These are phyloP conservation scores for Brachionus asplanchnoidis DNA, from an alignment of 1,140 invertebrate genomes.

Conservation along the genomic window DNA sequence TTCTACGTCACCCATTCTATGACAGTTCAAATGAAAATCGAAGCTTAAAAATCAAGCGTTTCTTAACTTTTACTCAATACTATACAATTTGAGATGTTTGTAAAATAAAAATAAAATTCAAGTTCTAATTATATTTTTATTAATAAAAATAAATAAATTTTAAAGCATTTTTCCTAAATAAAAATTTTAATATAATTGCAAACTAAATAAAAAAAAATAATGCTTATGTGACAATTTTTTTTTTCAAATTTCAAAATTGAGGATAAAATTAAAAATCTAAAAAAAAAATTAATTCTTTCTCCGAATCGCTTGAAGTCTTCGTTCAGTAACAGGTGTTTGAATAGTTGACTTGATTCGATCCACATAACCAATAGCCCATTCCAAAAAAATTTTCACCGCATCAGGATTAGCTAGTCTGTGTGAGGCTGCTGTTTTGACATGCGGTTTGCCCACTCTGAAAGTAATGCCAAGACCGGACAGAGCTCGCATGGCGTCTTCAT, in stretches of 20 bases:
- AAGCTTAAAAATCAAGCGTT: too few species aligned
- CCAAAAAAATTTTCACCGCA: constrained; percentile 22
- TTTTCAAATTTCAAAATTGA: neutral
- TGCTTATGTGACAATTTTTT: neutral
- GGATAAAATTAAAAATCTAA: neutral
- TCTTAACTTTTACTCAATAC: too few species aligned
- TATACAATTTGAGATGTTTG: too few species aligned
- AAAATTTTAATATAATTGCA: neutral
- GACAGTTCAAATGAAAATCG: too few species aligned
- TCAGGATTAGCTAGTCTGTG: constrained; percentile 32
- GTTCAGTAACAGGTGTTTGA: neutral
- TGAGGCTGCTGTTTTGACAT: constrained; percentile 19
- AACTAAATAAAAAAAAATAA: neutral
- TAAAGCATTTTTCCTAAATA: neutral
- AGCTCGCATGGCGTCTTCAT: constrained; percentile 84
- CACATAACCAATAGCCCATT: constrained; percentile 33
- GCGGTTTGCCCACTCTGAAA: constrained; percentile 65
- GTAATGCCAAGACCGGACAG: constrained; percentile 72
- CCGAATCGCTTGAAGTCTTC: neutral
- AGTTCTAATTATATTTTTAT: neutral
- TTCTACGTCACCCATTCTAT: too few species aligned
- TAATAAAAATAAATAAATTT: neutral
- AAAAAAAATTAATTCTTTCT: neutral
- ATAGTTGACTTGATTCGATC: neutral
- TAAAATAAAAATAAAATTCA: neutral